A percentile compares a stretch with the other conserved stretches of the same genome.
Evolutionary conservation across 2,113 vertebrate species (phyloP).

Genomic region (Callionymus lyra): DNA sequence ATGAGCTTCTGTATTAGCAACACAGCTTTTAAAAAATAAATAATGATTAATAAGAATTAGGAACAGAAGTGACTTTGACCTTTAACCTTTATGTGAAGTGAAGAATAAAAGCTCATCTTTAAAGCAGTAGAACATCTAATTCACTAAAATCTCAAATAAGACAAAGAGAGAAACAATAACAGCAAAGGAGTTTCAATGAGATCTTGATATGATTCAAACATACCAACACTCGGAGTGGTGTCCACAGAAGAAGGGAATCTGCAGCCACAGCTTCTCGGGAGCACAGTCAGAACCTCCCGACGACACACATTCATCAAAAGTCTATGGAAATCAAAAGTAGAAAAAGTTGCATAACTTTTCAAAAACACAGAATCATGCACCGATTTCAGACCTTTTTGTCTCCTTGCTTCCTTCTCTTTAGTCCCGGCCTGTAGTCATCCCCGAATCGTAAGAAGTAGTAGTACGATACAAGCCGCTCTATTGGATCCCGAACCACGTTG

Average conservation of each 20-base stretch:
- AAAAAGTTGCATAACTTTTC: not conserved
- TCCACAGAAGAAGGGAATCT: slow-evolving; percentile 97
- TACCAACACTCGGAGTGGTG: slow-evolving; percentile 98
- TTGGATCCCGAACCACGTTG: slow-evolving; percentile 94
- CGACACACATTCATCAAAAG: slow-evolving; percentile 95
- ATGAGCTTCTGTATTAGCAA: no score
- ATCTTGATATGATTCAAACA: no score
- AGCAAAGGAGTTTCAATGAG: no score
- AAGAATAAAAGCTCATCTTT: no score
- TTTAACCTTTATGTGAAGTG: no score
- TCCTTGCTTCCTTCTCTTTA: slow-evolving; percentile 91
- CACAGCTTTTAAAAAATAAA: no score
- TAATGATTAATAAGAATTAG: no score
- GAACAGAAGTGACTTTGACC: no score
- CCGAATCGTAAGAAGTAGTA: slow-evolving; percentile 98
- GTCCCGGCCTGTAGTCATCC: slow-evolving; percentile 92
- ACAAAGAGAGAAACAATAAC: no score
- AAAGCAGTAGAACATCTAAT: no score
- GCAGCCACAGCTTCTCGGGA: slow-evolving; percentile 97
- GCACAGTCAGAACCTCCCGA: slow-evolving; percentile 94
- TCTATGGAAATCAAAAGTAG: slow-evolving; percentile 60
- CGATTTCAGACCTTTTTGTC: slow-evolving; percentile 85
- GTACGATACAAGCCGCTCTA: slow-evolving; percentile 94
- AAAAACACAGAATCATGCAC: not conserved
- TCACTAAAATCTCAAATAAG: no score